phyloP scores from a whole-genome alignment of 2,113 vertebrate species.

The Caretta caretta region DNA sequence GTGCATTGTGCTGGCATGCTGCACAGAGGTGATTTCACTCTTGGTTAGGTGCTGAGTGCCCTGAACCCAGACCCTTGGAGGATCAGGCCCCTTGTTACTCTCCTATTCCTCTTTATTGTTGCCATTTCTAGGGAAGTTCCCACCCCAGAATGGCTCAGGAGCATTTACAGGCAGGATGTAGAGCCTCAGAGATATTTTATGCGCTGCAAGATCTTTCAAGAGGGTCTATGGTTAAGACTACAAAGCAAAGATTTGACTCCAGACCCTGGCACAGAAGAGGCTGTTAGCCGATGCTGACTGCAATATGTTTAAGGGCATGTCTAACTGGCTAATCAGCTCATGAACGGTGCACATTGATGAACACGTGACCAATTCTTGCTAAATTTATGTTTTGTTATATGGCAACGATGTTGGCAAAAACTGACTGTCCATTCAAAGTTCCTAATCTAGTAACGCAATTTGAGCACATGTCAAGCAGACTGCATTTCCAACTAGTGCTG shows the following conservation, averaged over 20 bases:
- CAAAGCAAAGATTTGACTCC: not conserved
- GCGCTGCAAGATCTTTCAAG: not conserved
- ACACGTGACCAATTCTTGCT: slow-evolving; percentile 4
- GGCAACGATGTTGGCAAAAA: not conserved
- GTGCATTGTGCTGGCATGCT: rapidly evolving
- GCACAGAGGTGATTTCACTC: not conserved
- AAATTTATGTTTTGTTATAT: not conserved
- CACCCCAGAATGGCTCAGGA: not conserved
- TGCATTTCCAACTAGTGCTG: not conserved
- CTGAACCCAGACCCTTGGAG: not conserved
- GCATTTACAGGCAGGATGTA: not conserved
- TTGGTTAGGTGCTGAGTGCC: not conserved
- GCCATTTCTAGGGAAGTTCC: not conserved
- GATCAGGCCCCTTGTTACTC: not conserved
- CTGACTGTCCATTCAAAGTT: not conserved
- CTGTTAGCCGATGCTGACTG: not conserved
- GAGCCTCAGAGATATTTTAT: not conserved
- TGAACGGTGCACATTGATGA: not conserved
- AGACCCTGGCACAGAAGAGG: not conserved
- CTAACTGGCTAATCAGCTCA: not conserved
- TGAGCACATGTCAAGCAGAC: slow-evolving; percentile 27
- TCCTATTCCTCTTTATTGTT: not conserved
- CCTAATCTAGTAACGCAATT: not conserved
- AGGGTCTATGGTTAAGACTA: rapidly evolving
- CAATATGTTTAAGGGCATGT: not conserved